These are phyloP conservation scores for Stenolophus ochropezus DNA, from an alignment of 2,888 invertebrate genomes.

Conservation along the genomic window DNA sequence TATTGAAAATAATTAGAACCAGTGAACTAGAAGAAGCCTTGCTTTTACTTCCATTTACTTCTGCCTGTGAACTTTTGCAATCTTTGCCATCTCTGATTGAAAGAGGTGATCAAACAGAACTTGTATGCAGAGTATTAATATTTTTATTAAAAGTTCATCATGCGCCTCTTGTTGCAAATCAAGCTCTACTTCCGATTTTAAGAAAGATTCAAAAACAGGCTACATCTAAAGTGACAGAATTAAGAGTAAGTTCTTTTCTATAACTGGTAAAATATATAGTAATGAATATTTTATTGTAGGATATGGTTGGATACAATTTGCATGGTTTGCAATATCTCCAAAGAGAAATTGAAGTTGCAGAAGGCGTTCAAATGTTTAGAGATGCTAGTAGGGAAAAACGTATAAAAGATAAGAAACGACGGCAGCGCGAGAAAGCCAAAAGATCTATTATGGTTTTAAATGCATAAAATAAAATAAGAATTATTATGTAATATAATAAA, in stretches of 20 bases:
- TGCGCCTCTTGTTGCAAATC: constrained; percentile 85
- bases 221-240: constrained; percentile 75
- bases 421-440: constrained; percentile 79
- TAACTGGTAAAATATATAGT: neutral
- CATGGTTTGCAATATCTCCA: constrained; percentile 87
- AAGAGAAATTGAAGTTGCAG: constrained; percentile 83
- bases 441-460: constrained; percentile 74
- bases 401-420: constrained; percentile 79
- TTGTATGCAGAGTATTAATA: constrained; percentile 84
- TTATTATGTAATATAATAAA: neutral
- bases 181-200: constrained; percentile 80
- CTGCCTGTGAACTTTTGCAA: constrained; percentile 86
- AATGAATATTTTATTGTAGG: constrained; percentile 73
- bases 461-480: constrained; percentile 1
- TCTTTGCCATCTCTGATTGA: constrained; percentile 82
- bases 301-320: constrained; percentile 89
- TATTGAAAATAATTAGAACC: constrained; percentile 85
- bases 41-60: constrained; percentile 87
- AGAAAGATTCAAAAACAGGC: constrained; percentile 80
- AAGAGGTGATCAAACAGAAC: constrained; percentile 83
- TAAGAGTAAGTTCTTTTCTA: constrained; percentile 76
- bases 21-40: constrained; percentile 95
- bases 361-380: constrained; percentile 85
- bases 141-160: constrained; percentile 87
- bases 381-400: constrained; percentile 82